Conservation (phyloP, 2,113 vertebrate species). For the Platysternon megacephalum region DNA sequence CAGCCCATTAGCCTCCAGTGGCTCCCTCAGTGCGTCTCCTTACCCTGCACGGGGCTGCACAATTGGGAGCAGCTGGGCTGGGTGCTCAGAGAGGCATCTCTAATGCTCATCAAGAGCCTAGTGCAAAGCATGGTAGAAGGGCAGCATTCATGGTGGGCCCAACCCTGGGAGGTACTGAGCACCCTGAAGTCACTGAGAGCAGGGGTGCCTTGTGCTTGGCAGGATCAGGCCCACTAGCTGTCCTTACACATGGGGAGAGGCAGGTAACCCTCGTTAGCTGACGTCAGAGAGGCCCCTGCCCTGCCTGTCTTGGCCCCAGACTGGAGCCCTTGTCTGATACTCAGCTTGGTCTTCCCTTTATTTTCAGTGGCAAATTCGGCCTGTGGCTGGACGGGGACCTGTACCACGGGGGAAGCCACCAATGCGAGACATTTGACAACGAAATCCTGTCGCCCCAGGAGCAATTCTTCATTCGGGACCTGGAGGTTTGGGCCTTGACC, state of each 20-base stretch:
- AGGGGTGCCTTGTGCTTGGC: neutral
- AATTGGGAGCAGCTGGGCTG: neutral
- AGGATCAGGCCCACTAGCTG: neutral
- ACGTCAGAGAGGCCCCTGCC: neutral
- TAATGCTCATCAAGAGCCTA: neutral
- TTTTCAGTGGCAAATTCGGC: slow-evolving; percentile 83
- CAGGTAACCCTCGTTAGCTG: neutral
- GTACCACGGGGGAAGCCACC: slow-evolving; percentile 85
- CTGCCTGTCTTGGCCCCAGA: neutral
- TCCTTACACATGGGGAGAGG: neutral
- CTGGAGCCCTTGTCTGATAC: neutral
- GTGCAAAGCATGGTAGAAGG: neutral
- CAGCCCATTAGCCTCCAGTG: neutral
- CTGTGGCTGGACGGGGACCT: slow-evolving; percentile 91
- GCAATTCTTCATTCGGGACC: slow-evolving; percentile 85
- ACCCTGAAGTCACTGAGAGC: neutral
- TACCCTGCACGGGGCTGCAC: neutral
- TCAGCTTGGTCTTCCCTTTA: neutral
- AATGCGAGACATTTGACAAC: slow-evolving; percentile 89
- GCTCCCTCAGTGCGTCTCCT: neutral
- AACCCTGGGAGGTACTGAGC: neutral
- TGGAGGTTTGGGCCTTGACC: slow-evolving; percentile 90
- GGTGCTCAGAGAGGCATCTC: no score
- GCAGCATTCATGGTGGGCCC: neutral
- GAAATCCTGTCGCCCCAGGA: slow-evolving; percentile 82